A percentile compares a stretch with the other conserved stretches of the same genome.
Conservation (phyloP, 1,140 invertebrate genomes). For the Campoletis sonorensis region DNA sequence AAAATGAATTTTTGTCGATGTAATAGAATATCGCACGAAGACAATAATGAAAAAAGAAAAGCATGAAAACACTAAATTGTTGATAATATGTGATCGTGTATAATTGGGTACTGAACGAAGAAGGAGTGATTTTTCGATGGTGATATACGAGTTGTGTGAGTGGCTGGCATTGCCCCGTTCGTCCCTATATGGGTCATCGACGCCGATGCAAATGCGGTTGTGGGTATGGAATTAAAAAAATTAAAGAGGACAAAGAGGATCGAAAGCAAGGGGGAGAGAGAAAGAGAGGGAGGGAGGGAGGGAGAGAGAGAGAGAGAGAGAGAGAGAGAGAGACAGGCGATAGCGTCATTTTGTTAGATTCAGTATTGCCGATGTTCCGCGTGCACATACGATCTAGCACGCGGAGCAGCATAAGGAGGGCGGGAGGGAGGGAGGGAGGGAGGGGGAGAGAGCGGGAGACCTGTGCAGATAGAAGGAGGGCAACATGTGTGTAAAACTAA, state of each 20-base stretch:
- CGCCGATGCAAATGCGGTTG: constrained; percentile 40
- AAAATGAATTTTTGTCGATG: too few species aligned
- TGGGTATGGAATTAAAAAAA: constrained; percentile 28
- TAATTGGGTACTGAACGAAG: not conserved
- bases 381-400: not conserved
- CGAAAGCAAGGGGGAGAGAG: not conserved
- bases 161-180: not conserved
- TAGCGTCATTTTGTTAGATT: not conserved
- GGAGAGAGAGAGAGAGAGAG: not conserved
- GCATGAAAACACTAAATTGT: too few species aligned
- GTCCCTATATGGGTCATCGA: not conserved
- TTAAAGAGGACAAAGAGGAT: constrained; percentile 4
- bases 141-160: not conserved
- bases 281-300: not conserved
- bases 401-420: not conserved
- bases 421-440: not conserved
- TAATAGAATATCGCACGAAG: too few species aligned
- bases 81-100: too few species aligned
- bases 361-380: not conserved
- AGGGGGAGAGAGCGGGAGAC: not conserved
- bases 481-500: not conserved
- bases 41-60: too few species aligned
- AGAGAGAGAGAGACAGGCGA: too few species aligned
- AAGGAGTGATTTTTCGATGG: not conserved
- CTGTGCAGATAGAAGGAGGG: not conserved